Conservation (phyloP, 1,140 invertebrate species). For the Drosophila repleta region DNA sequence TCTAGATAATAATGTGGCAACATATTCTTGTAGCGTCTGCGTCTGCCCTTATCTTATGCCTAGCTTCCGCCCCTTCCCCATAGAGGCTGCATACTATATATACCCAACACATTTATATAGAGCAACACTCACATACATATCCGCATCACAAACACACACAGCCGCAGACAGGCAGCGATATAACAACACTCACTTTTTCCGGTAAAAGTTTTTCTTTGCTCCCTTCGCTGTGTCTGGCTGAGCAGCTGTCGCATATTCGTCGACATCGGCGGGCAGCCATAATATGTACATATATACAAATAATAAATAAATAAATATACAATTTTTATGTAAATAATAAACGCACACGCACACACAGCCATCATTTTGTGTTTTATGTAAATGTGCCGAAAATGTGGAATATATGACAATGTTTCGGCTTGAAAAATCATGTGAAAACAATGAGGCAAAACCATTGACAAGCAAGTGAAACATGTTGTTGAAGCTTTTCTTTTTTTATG, state of each 20-base stretch:
- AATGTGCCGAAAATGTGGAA: constrained; percentile 39
- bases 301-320: constrained; percentile 57
- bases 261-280: constrained; percentile 32
- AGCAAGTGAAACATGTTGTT: constrained; percentile 34
- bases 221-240: constrained; percentile 33
- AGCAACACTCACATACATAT: constrained; percentile 39
- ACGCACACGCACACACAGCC: constrained; percentile 23
- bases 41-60: constrained; percentile 64
- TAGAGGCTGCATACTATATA: constrained; percentile 32
- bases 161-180: background rate
- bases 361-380: constrained; percentile 38
- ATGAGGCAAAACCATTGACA: constrained; percentile 52
- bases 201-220: constrained; percentile 44
- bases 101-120: constrained; percentile 31
- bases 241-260: constrained; percentile 49
- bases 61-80: background rate
- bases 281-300: constrained; percentile 40
- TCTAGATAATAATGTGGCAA: constrained; percentile 81
- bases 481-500: constrained; percentile 5
- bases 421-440: constrained; percentile 60
- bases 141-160: background rate
- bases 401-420: constrained; percentile 43
- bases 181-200: constrained; percentile 36
- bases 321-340: constrained; percentile 54
- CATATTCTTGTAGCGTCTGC: constrained; percentile 76